Percentiles rank a stretch among this genome's conserved stretches.
Conservation (phyloP, 1,140 invertebrate genomes). For the Sitophilus oryzae region DNA sequence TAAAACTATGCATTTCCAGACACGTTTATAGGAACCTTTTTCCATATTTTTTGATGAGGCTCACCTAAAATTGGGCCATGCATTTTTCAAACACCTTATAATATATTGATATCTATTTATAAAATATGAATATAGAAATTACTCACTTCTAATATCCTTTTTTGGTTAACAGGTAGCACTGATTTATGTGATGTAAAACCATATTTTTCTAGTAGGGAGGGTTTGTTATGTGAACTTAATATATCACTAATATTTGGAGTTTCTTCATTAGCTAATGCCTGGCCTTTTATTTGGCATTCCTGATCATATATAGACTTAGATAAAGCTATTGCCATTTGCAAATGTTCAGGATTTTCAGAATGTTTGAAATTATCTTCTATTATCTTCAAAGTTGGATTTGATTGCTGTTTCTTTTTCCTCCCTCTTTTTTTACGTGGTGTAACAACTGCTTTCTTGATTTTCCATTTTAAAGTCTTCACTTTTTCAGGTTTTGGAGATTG, state of each 20-base stretch:
- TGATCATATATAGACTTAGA: slow-evolving; percentile 47
- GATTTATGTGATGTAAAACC: slow-evolving; percentile 37
- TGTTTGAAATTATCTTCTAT: slow-evolving; percentile 28
- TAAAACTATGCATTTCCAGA: too few relatives aligned
- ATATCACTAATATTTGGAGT: slow-evolving; percentile 11
- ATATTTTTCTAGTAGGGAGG: slow-evolving; percentile 36
- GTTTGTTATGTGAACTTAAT: slow-evolving; percentile 8
- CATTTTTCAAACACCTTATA: too few relatives aligned
- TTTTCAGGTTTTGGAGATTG: slow-evolving; percentile 1
- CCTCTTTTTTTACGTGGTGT: slow-evolving; percentile 18
- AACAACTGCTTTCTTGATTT: slow-evolving; percentile 19
- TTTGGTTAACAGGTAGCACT: slow-evolving; percentile 33
- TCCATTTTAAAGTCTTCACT: neutral
- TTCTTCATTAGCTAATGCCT: slow-evolving; percentile 7
- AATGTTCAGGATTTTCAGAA: slow-evolving; percentile 50
- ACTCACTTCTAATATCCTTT: slow-evolving; percentile 5
- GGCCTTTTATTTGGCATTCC: slow-evolving; percentile 28
- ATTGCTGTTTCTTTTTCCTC: slow-evolving; percentile 6
- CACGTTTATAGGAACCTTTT: too few relatives aligned
- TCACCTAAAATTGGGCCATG: too few relatives aligned
- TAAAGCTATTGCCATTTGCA: slow-evolving; percentile 52
- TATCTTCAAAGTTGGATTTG: slow-evolving; percentile 25
- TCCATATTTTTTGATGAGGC: too few relatives aligned
- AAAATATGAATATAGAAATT: neutral
- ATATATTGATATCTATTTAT: too few relatives aligned